Conservation (phyloP, 1,140 invertebrate genomes). For the Homalodisca vitripennis region DNA sequence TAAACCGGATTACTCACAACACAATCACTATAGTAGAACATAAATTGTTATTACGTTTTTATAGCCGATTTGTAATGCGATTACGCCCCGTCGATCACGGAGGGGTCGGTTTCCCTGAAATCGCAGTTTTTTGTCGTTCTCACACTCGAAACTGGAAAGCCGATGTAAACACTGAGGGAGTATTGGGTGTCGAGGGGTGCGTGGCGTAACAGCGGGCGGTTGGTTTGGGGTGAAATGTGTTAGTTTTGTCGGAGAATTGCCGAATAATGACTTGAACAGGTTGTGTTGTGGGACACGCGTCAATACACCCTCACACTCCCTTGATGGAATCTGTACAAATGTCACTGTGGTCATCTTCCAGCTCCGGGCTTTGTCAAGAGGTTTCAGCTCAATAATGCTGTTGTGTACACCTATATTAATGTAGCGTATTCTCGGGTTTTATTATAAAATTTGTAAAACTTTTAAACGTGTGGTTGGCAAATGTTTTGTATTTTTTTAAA, state of each 20-base stretch:
- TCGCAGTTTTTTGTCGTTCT: constrained; percentile 9
- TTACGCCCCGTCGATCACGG: constrained; percentile 5
- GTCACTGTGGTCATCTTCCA: too few relatives aligned
- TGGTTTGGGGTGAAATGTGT: constrained; percentile 6
- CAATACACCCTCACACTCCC: too few relatives aligned
- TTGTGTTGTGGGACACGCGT: background rate
- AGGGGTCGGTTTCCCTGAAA: background rate
- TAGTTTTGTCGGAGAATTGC: constrained; percentile 14
- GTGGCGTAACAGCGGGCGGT: too few relatives aligned
- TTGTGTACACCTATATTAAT: too few relatives aligned
- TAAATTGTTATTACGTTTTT: constrained; percentile 18
- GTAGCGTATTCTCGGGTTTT: too few relatives aligned
- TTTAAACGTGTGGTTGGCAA: too few relatives aligned
- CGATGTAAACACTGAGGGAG: constrained; percentile 9
- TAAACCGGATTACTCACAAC: too few relatives aligned
- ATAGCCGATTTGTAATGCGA: constrained; percentile 4
- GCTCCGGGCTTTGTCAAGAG: too few relatives aligned
- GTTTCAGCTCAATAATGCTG: too few relatives aligned
- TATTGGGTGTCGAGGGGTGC: background rate
- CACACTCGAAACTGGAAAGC: constrained; percentile 9
- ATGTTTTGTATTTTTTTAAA: too few relatives aligned
- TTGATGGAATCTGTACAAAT: too few relatives aligned
- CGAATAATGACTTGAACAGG: background rate
- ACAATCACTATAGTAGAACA: background rate
- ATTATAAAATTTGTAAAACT: too few relatives aligned